Base-by-base conservation (phyloP, 2,797 vertebrate species). In the Tauraco hartlaubi region DNA sequence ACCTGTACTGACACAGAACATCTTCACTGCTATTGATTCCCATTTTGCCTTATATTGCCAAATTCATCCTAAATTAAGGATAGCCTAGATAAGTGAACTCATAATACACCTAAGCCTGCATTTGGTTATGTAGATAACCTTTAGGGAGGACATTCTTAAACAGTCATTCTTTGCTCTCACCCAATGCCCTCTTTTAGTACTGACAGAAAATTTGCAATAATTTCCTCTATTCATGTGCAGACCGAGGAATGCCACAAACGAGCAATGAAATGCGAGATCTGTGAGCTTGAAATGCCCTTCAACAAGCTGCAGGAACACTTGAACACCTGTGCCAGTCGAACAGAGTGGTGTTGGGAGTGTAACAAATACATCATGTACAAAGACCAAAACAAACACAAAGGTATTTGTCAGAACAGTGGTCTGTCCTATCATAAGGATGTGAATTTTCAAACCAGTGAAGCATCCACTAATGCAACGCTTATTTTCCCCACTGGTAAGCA, bases 291-390 rank as follows among this genome's bases (percentile, higher is more conserved):
- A 22, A 28, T 99, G 72, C 92, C 97, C 3, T 94, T 96, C 88
- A 95, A 67, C 54, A 41, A 90, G 43, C 94, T 99, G 90, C 85
- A 89, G 6, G 56, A 96, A 5, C 99, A 99, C 39, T 15, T 75
- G 9, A 23, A 83, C 88, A 48, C 29, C 33, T 99, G 98, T 8
- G 97, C 98, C 61, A 98, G 97, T 92, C 97, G 95, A 49, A 99
- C 98, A 0, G 97, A 98, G 81, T 74, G 26, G 49, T 99, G 98
- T 96, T 37, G 28, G 17, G 96, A 98, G 85, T 99, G 99, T 21
- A 51, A 88, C 77, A 91, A 92, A 79, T 88, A 69, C 13, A 4
- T 97, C 31, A 64, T 49, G 74, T 92, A 85, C 85, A 75, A 25
- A 20, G 46, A 43, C 39, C 85, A 77, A 64, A 58, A 95, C 18